Percentiles rank a stretch among this genome's conserved stretches.
These are phyloP conservation scores for Sminthurinus signatus DNA, from an alignment of 1,140 invertebrate species.

Conservation along the genomic window DNA sequence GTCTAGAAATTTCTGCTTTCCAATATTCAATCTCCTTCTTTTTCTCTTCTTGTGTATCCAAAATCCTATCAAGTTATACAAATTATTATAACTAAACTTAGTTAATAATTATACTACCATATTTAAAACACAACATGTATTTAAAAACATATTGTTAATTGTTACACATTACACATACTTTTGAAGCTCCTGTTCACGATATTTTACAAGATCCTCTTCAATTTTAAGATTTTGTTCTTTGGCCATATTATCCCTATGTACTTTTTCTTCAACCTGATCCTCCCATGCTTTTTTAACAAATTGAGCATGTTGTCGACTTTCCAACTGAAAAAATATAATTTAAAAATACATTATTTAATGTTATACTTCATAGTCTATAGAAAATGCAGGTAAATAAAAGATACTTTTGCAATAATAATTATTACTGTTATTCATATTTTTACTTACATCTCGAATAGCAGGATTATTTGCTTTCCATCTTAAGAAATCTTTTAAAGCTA, in stretches of 20 bases:
- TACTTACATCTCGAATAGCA: constrained; percentile 10
- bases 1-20: constrained; percentile 2
- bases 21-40: constrained; percentile 3
- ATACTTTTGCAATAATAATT: too few relatives aligned
- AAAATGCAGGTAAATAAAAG: too few relatives aligned
- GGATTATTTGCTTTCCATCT: constrained; percentile 13
- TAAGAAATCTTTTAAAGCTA: constrained; percentile 7
- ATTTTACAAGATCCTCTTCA: neutral
- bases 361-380: too few relatives aligned
- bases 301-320: constrained; percentile 7
- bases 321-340: constrained; percentile 1
- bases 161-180: too few relatives aligned
- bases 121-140: too few relatives aligned
- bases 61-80: constrained; percentile 9
- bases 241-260: neutral
- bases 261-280: constrained; percentile 5
- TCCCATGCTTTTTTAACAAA: constrained; percentile 13
- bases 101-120: neutral
- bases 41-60: neutral
- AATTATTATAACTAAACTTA: neutral
- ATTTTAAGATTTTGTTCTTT: constrained; percentile 3
- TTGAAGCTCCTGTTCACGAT: neutral
- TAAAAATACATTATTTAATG: too few relatives aligned
- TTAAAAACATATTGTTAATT: neutral
- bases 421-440: too few relatives aligned